A percentile compares a stretch with the other conserved stretches of the same genome.
Evolutionary conservation across 2,113 vertebrate species (phyloP).

Genomic region (Paedocypris sp.): DNA sequence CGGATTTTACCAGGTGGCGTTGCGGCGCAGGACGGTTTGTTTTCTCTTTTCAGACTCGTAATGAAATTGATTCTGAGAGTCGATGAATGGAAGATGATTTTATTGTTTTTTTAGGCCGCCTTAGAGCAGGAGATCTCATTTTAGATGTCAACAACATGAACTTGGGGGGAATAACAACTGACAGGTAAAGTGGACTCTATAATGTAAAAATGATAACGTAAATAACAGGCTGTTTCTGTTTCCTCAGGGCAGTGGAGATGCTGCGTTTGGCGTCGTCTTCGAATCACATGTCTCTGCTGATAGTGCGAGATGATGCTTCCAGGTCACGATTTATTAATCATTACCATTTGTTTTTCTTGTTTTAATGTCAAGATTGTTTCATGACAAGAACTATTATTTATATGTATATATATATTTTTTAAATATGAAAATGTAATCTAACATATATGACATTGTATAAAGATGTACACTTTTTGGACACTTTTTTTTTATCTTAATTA

Average conservation of each 20-base stretch:
- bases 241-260: slow-evolving; percentile 73
- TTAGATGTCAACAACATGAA: slow-evolving; percentile 78
- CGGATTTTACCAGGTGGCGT: slow-evolving; percentile 65
- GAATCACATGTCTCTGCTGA: slow-evolving; percentile 73
- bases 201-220: too few relatives aligned
- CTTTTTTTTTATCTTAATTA: too few relatives aligned
- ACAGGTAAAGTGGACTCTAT: slow-evolving; percentile 59
- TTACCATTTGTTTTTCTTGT: background rate
- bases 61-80: background rate
- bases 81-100: background rate
- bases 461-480: too few relatives aligned
- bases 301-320: slow-evolving; percentile 71
- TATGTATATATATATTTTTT: too few relatives aligned
- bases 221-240: background rate
- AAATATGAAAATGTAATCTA: background rate
- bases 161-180: slow-evolving; percentile 69
- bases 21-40: slow-evolving; percentile 68
- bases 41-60: background rate
- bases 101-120: slow-evolving; percentile 54
- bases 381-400: background rate
- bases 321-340: slow-evolving; percentile 51
- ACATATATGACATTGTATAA: background rate
- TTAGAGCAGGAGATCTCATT: slow-evolving; percentile 74
- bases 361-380: background rate
- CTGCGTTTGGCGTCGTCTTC: slow-evolving; percentile 69